These are phyloP conservation scores for Oryctes rhinoceros DNA, from an alignment of 1,140 invertebrate genomes.

Conservation along the genomic window DNA sequence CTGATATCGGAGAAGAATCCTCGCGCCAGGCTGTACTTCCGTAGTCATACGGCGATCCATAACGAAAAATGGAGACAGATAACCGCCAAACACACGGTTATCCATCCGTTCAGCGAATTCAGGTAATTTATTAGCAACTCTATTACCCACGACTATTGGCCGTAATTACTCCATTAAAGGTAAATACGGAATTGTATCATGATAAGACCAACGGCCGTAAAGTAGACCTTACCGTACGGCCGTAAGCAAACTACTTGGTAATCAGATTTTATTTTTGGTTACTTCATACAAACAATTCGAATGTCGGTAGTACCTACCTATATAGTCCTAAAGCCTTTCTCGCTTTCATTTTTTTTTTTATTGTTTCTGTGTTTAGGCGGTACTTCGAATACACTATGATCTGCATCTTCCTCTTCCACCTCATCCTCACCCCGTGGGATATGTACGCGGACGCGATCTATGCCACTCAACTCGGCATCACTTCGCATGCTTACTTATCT, in stretches of 20 bases:
- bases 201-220: too few relatives aligned
- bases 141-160: too few relatives aligned
- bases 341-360: neutral
- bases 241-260: too few relatives aligned
- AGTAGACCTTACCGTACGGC: too few relatives aligned
- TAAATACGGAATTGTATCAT: too few relatives aligned
- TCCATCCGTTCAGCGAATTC: slow-evolving; percentile 22
- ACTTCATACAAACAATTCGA: too few relatives aligned
- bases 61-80: neutral
- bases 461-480: neutral
- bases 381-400: slow-evolving; percentile 10
- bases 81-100: neutral
- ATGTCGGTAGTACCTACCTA: too few relatives aligned
- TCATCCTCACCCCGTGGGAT: neutral
- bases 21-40: neutral
- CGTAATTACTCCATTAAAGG: too few relatives aligned
- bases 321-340: too few relatives aligned
- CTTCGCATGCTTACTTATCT: neutral
- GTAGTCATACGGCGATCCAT: neutral
- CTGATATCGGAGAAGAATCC: slow-evolving; percentile 8
- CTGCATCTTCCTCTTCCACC: neutral
- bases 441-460: neutral
- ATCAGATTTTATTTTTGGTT: too few relatives aligned
- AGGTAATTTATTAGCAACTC: neutral
- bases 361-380: neutral